Percentiles rank a stretch among this genome's conserved stretches.
Evolutionary conservation across 2,797 vertebrate genomes (phyloP).

Genomic region (Podargus strigoides): DNA sequence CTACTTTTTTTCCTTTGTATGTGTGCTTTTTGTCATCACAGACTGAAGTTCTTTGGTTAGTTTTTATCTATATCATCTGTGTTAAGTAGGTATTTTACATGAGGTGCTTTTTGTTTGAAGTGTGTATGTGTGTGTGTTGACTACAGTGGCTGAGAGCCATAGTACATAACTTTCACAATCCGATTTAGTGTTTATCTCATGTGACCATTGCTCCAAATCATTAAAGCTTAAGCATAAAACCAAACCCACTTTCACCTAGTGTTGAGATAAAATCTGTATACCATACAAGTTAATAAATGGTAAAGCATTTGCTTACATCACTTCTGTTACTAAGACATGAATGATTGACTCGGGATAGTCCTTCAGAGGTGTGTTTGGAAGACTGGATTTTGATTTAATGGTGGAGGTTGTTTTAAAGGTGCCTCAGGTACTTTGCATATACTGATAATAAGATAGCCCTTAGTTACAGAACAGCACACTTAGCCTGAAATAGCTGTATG

Average conservation of each 20-base stretch:
- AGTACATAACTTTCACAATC: too few species aligned
- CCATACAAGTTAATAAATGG: background rate
- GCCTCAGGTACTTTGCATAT: background rate
- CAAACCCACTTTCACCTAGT: background rate
- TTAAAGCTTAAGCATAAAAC: background rate
- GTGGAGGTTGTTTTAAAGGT: background rate
- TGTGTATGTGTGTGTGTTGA: too few species aligned
- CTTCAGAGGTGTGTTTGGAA: background rate
- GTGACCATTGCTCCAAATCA: background rate
- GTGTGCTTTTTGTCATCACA: background rate
- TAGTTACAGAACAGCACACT: background rate
- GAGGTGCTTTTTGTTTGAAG: background rate
- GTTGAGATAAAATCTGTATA: background rate
- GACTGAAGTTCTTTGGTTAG: background rate
- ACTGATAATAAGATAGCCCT: background rate
- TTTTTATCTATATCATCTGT: background rate
- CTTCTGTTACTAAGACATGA: background rate
- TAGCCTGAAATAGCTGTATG: background rate
- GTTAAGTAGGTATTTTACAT: background rate
- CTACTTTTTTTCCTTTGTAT: accelerated
- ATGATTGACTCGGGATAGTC: background rate
- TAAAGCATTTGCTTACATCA: background rate
- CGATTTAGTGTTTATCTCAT: too few species aligned
- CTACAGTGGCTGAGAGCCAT: background rate
- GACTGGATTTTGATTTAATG: background rate